Base-by-base conservation (phyloP, 1,140 invertebrate genomes). In the Listronotus oregonensis region DNA sequence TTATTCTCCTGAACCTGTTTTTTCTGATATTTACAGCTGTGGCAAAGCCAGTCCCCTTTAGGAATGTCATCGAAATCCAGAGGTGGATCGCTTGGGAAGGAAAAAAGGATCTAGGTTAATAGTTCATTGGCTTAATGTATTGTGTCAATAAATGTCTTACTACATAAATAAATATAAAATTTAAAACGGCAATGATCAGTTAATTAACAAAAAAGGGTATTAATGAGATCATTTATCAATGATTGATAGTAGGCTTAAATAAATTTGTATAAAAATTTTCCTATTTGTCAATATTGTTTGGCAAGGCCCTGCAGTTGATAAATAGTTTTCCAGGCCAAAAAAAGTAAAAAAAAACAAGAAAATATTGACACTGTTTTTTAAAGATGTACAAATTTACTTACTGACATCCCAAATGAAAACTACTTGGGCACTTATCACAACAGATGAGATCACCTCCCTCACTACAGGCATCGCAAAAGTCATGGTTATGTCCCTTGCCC, bases 401-500 rank as follows among this genome's bases (percentile, higher is more conserved):
- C 93, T 97, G 94, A 86, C 95, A 97, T 54, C 89, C 86, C 46
- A 97, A 83, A 82, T 98, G 96, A 82, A 98, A 98, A 37, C 95
- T 95, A 37, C 93, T 92, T 37, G 95, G 94, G 77, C 96, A 98
- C 67, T 89, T 87, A 77, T 98, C 95, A 80, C 96, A 98, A 77
- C 95, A 97, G 52, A 98, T 88, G n/a, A 98, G 81, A 79, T 96
- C 93, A 32, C 95, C 95, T 40, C 94, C 95, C 83, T 97, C 95
- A 68, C 90, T 86, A 78, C 94, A 96, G 46, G 90, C 90, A 81
- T 97, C 94, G 79, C 95, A 98, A 66, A 87, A 90, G 78, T 97
- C 95, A 78, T 92, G 91, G 81, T 97, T 97, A 70, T 95, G 91
- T n/a, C 93, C 89, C 76, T 91, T 88, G 6, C 93, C 93, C 70